Evolutionary conservation across 2,113 vertebrate species (phyloP), one percentile per base, ranked within the genome.

Genomic region (Aphelocoma coerulescens): DNA sequence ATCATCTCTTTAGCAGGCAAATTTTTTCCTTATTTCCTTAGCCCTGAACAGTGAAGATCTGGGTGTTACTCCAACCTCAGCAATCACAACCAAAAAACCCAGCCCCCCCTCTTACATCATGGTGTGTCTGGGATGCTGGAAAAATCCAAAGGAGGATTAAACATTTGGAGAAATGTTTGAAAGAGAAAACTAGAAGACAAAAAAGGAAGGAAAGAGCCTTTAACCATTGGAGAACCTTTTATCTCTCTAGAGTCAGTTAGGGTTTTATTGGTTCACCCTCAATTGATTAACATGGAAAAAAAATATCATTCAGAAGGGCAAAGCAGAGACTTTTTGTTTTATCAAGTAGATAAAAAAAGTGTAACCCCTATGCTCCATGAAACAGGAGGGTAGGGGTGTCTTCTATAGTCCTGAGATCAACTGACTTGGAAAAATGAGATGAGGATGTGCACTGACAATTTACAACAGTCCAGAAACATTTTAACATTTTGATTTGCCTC

Each of bases 251-350:
- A 43, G 4, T 20, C 23, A 19, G 3, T 2, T 3, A 2, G 7
- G 7, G 0, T 3, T 80, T 82, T 93, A n/a, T 33, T 86, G 14
- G 3, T 41, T 44, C 35, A 8, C 2, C 1, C 5, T 4, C 16
- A 71, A 11, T 49, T 26, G 49, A 49, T 84, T 81, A 49, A 35
- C 11, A n/a, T 19, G 28, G 32, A 86, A 84, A 18, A 18, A 75
- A 77, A 58, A 9, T 13, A 43, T 41, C 28, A 67, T 43, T 48
- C 18, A 48, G 24, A 71, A 82, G 4, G 9, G 6, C 9, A 95
- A 89, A 91, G 9, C 6, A 81, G 32, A 69, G 13, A 11, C 19
- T 20, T 20, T 66, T 43, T 43, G 39, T 79, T 77, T 75, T 30
- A 52, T 35, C 10, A 86, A 57, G 17, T 6, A 46, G 18, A 44